Evolutionary conservation across 2,797 vertebrate species (phyloP).

Genomic region (Onychomys arenicola): DNA sequence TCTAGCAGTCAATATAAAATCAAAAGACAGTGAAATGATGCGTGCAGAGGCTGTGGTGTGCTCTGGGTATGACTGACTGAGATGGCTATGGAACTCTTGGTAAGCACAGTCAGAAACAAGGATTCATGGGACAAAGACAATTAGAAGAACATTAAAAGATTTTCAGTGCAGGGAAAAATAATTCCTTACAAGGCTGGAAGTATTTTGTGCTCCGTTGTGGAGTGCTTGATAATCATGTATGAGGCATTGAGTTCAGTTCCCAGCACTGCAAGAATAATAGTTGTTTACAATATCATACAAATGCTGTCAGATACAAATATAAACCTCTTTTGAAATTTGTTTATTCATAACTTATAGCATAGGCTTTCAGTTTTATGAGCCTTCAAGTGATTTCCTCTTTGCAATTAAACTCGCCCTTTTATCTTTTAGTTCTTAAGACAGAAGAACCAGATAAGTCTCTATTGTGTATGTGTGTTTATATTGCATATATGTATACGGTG

Average conservation of each 20-base stretch:
- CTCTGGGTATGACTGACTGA: background rate
- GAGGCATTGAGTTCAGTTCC: background rate
- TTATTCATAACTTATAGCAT: background rate
- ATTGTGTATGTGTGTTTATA: slow-evolving; percentile 82
- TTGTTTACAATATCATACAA: background rate
- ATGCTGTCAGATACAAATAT: background rate
- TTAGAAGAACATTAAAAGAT: background rate
- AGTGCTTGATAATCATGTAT: background rate
- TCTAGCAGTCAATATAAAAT: slow-evolving; percentile 35
- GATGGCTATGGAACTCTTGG: slow-evolving; percentile 16
- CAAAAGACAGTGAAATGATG: background rate
- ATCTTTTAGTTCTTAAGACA: slow-evolving; percentile 84
- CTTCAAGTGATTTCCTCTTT: slow-evolving; percentile 70
- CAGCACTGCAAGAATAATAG: background rate
- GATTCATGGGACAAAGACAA: background rate
- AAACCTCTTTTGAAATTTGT: slow-evolving; percentile 14
- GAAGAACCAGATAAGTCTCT: slow-evolving; percentile 84
- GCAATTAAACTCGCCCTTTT: slow-evolving; percentile 81
- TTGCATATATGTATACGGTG: slow-evolving; percentile 59
- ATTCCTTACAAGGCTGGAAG: background rate
- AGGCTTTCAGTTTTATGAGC: slow-evolving; percentile 54
- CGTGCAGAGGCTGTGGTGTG: background rate
- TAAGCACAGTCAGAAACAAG: slow-evolving; percentile 54
- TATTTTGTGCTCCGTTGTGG: background rate
- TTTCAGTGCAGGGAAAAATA: background rate